Percentiles rank a stretch among this genome's conserved stretches.
These are phyloP conservation scores for Meloidogyne exigua DNA, from an alignment of 1,140 invertebrate genomes.

Conservation along the genomic window DNA sequence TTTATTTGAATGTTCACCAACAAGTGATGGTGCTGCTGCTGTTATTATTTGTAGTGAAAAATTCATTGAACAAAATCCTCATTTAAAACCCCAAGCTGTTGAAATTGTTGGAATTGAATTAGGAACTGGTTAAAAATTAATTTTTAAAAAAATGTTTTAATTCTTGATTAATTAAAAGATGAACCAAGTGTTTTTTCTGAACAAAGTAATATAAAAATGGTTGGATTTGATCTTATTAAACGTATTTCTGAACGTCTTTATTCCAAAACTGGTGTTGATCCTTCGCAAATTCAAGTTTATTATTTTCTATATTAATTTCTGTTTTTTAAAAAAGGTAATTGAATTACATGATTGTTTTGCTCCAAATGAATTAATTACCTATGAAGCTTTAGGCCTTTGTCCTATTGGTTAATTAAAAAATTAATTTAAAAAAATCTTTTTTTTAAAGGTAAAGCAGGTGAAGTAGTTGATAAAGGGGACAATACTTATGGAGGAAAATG, in stretches of 20 bases:
- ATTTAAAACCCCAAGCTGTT: slow-evolving; percentile 78
- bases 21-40: slow-evolving; percentile 89
- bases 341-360: slow-evolving; percentile 99
- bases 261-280: slow-evolving; percentile 70
- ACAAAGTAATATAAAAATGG: slow-evolving; percentile 84
- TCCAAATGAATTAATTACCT: slow-evolving; percentile 93
- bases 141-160: neutral
- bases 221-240: slow-evolving; percentile 92
- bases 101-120: slow-evolving; percentile 52
- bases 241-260: slow-evolving; percentile 79
- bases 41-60: slow-evolving; percentile 84
- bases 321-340: slow-evolving; percentile 70
- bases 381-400: slow-evolving; percentile 92
- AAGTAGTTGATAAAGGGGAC: slow-evolving; percentile 84
- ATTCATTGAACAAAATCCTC: slow-evolving; percentile 77
- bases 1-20: slow-evolving; percentile 70
- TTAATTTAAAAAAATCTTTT: neutral
- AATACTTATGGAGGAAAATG: slow-evolving; percentile 97
- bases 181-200: slow-evolving; percentile 79
- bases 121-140: slow-evolving; percentile 67
- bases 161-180: slow-evolving; percentile 72
- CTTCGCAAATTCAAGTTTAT: slow-evolving; percentile 57
- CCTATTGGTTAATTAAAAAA: slow-evolving; percentile 68
- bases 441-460: slow-evolving; percentile 73
- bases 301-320: neutral